phyloP scores from a whole-genome alignment of 2,888 invertebrate genomes.

The Hydrotaea diabolus region DNA sequence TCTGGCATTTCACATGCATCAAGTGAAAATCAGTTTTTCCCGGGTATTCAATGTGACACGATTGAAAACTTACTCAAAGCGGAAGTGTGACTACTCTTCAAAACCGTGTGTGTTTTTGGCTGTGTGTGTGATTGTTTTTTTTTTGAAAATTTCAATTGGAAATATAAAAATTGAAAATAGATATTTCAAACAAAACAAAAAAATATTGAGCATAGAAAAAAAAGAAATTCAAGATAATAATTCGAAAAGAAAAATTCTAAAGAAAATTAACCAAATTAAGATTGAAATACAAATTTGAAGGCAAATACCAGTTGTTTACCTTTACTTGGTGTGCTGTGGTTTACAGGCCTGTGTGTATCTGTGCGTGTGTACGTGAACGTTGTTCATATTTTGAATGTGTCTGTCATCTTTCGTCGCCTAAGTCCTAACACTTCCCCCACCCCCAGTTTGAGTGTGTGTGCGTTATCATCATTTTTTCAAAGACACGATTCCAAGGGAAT shows the following conservation, averaged over 20 bases:
- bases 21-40: conserved; percentile 81
- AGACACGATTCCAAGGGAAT: neutral
- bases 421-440: neutral
- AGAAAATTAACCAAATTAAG: neutral
- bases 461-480: neutral
- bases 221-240: neutral
- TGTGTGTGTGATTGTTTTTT: neutral
- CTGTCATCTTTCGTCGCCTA: neutral
- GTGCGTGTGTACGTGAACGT: conserved; percentile 34
- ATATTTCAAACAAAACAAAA: neutral
- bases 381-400: conserved; percentile 36
- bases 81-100: conserved; percentile 30
- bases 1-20: conserved; percentile 76
- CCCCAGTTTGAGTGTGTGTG: neutral
- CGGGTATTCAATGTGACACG: conserved; percentile 79
- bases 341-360: conserved; percentile 27
- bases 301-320: neutral
- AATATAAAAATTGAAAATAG: conserved; percentile 1
- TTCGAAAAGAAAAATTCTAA: neutral
- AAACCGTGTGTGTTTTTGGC: neutral
- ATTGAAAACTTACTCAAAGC: conserved; percentile 65
- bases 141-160: conserved; percentile 3
- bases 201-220: neutral
- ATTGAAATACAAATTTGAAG: neutral
- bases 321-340: neutral